Base-by-base conservation (phyloP, 2,113 vertebrate genomes). In the Turdus rufiventris region DNA sequence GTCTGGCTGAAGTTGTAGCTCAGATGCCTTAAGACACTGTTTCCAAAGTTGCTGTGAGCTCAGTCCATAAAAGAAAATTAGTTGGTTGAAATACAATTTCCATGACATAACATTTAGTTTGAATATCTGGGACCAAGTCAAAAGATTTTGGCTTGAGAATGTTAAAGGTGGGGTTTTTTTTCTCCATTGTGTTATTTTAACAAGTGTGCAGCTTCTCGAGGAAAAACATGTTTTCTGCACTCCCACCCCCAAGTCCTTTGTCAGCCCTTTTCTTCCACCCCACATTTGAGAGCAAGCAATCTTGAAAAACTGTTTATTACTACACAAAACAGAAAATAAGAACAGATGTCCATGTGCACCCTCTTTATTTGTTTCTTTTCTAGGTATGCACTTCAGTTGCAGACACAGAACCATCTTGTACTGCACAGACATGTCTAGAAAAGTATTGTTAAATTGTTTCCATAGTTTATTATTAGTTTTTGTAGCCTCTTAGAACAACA, bases 361-460 rank as follows among this genome's bases (percentile, higher is more conserved):
- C n/a, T 88, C 58, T 89, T 92, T 63, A 63, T 23, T 90, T 74
- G 18, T 77, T 92, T 91, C 23, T 94, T 93, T 83, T 57, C 36
- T 75, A 73, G 45, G 18, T 85, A 28, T 48, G 40, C 87, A 16
- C 14, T 75, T 87, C 36, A 88, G 33, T 58, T 91, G 38, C 68
- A 75, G 73, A 82, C 45, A 51, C 2, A 4, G 79, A 85, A 67
- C 43, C 83, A 48, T 85, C 57, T 85, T 50, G 58, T 54, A 71
- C 26, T 86, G 86, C 56, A 85, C 83, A 95, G 80, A 81, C 86
- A 84, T 86, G 80, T 81, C 86, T 84, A 61, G 83, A 96, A 88
- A 77, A 86, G 58, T 82, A 47, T 78, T 29, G 50, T 81, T 82
- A 34, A 89, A 72, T 94, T 84, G 47, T 92, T 93, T 78, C 73